These are phyloP conservation scores for Rhineura floridana DNA, from an alignment of 2,113 vertebrate species.

Conservation along the genomic window DNA sequence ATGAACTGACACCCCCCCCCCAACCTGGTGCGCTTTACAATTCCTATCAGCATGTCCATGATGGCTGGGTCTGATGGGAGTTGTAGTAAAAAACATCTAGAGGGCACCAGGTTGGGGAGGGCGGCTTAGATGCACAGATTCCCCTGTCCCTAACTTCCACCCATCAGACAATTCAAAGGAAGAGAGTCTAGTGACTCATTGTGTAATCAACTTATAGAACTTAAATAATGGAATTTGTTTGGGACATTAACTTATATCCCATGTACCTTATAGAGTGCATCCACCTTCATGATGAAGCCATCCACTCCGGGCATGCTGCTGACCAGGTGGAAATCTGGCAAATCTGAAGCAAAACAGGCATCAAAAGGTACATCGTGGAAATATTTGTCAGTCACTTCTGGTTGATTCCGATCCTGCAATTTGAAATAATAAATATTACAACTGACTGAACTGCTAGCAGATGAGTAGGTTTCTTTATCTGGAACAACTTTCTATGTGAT, in stretches of 20 bases:
- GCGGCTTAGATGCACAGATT: too few species aligned
- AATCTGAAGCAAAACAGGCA: slow-evolving; percentile 88
- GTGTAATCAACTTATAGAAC: not conserved
- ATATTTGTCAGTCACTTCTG: slow-evolving; percentile 87
- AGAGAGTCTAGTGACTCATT: not conserved
- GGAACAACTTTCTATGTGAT: not conserved
- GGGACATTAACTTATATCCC: rapidly evolving
- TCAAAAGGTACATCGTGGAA: slow-evolving; percentile 97
- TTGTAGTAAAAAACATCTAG: too few species aligned
- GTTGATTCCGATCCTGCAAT: slow-evolving; percentile 91
- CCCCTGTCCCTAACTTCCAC: not conserved
- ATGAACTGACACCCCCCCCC: too few species aligned
- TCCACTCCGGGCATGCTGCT: slow-evolving; percentile 91
- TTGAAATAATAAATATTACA: not conserved
- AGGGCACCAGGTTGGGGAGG: too few species aligned
- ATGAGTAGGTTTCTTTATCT: not conserved
- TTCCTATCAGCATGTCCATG: too few species aligned
- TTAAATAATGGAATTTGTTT: not conserved
- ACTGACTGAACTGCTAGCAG: not conserved
- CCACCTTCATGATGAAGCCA: slow-evolving; percentile 95
- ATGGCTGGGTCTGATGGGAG: too few species aligned
- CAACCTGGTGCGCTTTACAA: too few species aligned
- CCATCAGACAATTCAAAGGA: not conserved
- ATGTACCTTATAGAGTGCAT: slow-evolving; percentile 94
- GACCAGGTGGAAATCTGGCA: slow-evolving; percentile 84